Conservation (phyloP, 2,888 invertebrate genomes). For the Drosophila paramelanica region DNA sequence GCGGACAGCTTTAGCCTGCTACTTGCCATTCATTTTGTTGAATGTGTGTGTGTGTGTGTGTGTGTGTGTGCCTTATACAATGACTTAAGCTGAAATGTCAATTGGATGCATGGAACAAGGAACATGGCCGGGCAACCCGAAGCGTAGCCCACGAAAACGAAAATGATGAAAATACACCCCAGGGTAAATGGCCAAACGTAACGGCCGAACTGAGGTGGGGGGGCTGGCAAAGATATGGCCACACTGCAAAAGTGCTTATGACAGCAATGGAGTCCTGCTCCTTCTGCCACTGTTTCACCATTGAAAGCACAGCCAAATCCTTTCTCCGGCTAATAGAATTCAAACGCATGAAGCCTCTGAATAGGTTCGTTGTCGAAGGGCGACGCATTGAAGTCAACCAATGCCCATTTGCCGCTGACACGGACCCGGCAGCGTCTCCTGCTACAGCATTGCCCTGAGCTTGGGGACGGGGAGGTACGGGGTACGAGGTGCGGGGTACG, state of each 20-base stretch:
- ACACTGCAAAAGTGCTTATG: constrained; percentile 73
- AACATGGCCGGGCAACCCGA: constrained; percentile 28
- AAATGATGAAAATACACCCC: constrained; percentile 75
- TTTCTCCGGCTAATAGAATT: constrained; percentile 77
- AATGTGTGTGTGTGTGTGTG: constrained; percentile 1
- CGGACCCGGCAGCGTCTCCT: constrained; percentile 3
- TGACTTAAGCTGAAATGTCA: constrained; percentile 80
- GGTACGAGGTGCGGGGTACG: too few species aligned
- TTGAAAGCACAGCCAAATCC: constrained; percentile 63
- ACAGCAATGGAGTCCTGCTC: constrained; percentile 49
- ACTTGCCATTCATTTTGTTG: constrained; percentile 45
- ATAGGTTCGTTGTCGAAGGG: constrained; percentile 75
- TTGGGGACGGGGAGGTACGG: too few species aligned
- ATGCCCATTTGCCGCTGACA: constrained; percentile 52
- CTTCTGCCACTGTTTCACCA: not conserved
- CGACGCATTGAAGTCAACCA: constrained; percentile 59
- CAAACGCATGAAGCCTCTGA: constrained; percentile 77
- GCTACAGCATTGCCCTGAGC: not conserved
- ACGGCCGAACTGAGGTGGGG: constrained; percentile 28
- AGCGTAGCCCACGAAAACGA: constrained; percentile 41
- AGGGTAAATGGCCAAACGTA: constrained; percentile 66
- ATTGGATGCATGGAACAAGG: constrained; percentile 69
- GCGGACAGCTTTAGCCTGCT: constrained; percentile 65
- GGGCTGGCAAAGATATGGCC: constrained; percentile 51
- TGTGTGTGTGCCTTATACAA: constrained; percentile 63